Conservation (phyloP, 92 coral and sea anemone genomes). For the Epizoanthus illoricatus region DNA sequence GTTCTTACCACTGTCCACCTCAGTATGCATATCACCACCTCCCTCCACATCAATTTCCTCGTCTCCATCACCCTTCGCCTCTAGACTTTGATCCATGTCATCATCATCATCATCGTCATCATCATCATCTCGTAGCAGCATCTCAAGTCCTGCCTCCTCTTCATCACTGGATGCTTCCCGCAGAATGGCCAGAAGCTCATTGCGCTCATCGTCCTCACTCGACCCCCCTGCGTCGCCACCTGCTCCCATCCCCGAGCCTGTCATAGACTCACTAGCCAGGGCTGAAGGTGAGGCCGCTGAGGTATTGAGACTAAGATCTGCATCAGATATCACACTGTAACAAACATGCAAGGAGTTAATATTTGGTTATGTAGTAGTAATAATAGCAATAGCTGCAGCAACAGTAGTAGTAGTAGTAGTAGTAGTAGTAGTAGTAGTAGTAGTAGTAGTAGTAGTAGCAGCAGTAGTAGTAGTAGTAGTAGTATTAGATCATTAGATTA, state of each 20-base stretch:
- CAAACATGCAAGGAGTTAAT: neutral
- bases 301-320: constrained; percentile 56
- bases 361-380: neutral
- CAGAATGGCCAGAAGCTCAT: constrained; percentile 85
- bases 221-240: constrained; percentile 36
- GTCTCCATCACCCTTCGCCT: constrained; percentile 28
- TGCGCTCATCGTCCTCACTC: constrained; percentile 84
- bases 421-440: no score
- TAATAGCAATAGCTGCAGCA: no score
- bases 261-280: constrained; percentile 28
- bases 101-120: constrained; percentile 68
- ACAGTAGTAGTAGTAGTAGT: no score
- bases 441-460: no score
- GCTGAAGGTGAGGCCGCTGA: constrained; percentile 70
- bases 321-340: constrained; percentile 67
- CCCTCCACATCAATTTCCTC: constrained; percentile 42
- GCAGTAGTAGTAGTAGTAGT: no score
- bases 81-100: constrained; percentile 43
- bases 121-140: constrained; percentile 64
- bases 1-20: constrained; percentile 49
- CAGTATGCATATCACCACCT: constrained; percentile 62
- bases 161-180: constrained; percentile 99
- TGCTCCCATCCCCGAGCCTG: constrained; percentile 42
- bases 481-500: no score
- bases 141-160: constrained; percentile 74